Evolutionary conservation across 2,113 vertebrate genomes (phyloP), one percentile per base, ranked within the genome.

Genomic region (Phocoena sinus): DNA sequence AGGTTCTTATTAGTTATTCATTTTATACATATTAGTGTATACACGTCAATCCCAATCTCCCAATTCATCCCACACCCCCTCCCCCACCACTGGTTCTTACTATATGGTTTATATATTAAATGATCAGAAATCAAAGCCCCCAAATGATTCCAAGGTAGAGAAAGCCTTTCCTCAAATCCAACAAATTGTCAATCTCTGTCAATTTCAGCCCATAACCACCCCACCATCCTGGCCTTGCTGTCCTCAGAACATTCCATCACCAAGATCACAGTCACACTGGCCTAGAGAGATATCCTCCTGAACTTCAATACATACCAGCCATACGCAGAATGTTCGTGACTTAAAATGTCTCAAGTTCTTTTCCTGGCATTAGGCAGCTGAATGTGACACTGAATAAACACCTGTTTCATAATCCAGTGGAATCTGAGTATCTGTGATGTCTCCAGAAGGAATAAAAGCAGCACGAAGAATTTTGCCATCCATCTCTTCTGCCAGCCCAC

Each of bases 401-500:
- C 99, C 99, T 1, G 99, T 99, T 98, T 99, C 99, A 98, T 99
- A 99, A 97, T 99, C 99, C 93, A 99, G 97, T 0, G 99, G 99
- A 86, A 99, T 99, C 98, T 99, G 99, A 98, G 99, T 99, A 97
- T 99, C 99, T 65, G 98, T 99, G 95, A 99, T 98, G 97, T 99
- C 99, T 15, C 99, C 99, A 94, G 99, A 99, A 1, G 99, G 99
- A 98, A 99, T 99, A 91, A 99, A 99, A 9, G 99, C 99, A 1
- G 99, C 99, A 86, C 99, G 99, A 26, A 99, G 96, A 0, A 99
- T 99, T 94, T 99, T 99, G 98, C 99, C 99, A 31, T 99, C 99
- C 97, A 99, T 99, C 92, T 99, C 99, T 58, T 99, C 99, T 0
- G 99, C 99, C 56, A 99, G 98, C 23, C 99, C 99, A 53, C 99